phyloP scores from a whole-genome alignment of 2,797 vertebrate genomes.

The Morelia viridis region DNA sequence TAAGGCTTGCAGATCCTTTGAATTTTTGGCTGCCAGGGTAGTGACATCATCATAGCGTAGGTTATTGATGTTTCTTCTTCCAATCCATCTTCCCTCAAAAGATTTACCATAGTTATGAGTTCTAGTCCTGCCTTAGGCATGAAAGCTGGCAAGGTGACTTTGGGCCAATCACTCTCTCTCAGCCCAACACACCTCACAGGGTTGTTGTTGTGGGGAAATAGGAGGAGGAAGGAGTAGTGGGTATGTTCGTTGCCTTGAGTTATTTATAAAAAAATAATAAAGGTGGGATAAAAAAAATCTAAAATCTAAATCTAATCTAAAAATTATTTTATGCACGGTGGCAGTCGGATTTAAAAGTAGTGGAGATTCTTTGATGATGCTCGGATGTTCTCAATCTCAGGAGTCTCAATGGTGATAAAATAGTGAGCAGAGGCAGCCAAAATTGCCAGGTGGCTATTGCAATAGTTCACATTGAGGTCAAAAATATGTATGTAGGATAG shows the following conservation, averaged over 20 bases:
- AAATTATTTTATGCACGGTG: slow-evolving; percentile 42
- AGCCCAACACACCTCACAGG: too few relatives aligned
- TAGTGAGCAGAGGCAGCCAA: slow-evolving; percentile 58
- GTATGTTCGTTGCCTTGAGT: too few relatives aligned
- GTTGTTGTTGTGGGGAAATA: too few relatives aligned
- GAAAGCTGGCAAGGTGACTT: too few relatives aligned
- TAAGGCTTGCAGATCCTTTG: background rate
- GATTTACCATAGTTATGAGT: background rate
- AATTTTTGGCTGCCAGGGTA: background rate
- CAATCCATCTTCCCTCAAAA: background rate
- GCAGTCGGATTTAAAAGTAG: slow-evolving; percentile 37
- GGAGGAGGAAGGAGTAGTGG: too few relatives aligned
- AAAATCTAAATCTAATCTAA: background rate
- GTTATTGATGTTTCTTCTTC: background rate
- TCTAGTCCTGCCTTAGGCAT: too few relatives aligned
- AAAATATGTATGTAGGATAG: too few relatives aligned
- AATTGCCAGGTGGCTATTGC: background rate
- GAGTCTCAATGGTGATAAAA: slow-evolving; percentile 58
- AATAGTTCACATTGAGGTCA: background rate
- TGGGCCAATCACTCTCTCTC: too few relatives aligned
- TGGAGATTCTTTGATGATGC: slow-evolving; percentile 54
- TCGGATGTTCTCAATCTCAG: slow-evolving; percentile 59
- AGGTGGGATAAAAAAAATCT: too few relatives aligned
- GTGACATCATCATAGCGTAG: background rate
- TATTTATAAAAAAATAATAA: too few relatives aligned